These are phyloP conservation scores for Nicator chloris DNA, from an alignment of 2,113 vertebrate species.

Conservation along the genomic window DNA sequence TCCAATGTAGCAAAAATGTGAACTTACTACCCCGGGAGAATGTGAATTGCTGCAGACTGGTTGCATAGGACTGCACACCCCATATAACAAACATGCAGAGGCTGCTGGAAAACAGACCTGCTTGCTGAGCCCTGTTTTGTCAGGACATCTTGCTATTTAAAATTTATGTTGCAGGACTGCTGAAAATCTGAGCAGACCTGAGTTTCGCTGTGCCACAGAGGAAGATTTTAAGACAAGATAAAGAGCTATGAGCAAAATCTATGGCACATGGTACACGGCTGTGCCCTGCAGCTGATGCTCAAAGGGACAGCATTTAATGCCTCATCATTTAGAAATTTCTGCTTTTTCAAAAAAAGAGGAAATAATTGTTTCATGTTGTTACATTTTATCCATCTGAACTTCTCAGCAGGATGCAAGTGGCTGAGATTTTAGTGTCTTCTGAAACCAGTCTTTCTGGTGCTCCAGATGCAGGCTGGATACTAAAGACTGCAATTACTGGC, in stretches of 20 bases:
- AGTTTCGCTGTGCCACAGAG: neutral
- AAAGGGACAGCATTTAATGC: neutral
- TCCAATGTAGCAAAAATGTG: neutral
- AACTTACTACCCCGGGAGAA: neutral
- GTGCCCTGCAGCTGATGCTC: neutral
- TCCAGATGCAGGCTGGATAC: neutral
- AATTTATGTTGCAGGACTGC: neutral
- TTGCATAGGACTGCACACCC: neutral
- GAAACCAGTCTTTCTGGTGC: neutral
- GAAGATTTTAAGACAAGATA: neutral
- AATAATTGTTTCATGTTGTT: neutral
- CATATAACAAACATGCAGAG: neutral
- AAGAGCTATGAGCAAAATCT: neutral
- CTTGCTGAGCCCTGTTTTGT: neutral
- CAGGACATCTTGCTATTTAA: neutral
- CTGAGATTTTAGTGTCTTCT: neutral
- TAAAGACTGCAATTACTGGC: slow-evolving; percentile 8
- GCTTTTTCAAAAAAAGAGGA: neutral
- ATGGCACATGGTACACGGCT: neutral
- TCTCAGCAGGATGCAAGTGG: neutral
- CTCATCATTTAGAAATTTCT: neutral
- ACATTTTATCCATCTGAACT: neutral
- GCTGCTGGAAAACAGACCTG: neutral
- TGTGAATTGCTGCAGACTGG: neutral
- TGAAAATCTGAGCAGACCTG: neutral